Conservation (phyloP, 2,888 invertebrate genomes). For the Phengaris arion region DNA sequence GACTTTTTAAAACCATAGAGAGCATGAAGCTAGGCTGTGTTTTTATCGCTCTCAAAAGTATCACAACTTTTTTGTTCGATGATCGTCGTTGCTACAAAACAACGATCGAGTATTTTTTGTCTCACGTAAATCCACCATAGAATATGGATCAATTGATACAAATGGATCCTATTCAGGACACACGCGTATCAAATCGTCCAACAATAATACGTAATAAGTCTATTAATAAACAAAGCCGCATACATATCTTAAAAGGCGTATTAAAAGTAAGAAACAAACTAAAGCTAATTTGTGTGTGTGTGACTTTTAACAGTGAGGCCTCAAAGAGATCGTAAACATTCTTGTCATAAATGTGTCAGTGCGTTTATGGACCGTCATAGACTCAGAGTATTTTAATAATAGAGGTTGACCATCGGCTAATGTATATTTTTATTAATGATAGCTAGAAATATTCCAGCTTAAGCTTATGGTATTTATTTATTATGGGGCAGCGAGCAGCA, state of each 20-base stretch:
- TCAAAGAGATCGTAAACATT: constrained; percentile 1
- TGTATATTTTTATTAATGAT: background rate
- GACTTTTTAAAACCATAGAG: background rate
- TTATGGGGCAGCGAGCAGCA: background rate
- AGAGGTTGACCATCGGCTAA: background rate
- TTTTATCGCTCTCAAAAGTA: background rate
- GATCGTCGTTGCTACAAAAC: constrained; percentile 6
- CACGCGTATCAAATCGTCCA: constrained; percentile 59
- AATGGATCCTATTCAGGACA: constrained; percentile 51
- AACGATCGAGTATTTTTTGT: constrained; percentile 33
- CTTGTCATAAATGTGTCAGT: constrained; percentile 5
- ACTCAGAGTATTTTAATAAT: background rate
- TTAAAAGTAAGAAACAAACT: constrained; percentile 18
- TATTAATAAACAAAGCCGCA: constrained; percentile 41
- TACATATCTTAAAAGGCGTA: constrained; percentile 29
- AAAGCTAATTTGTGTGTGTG: constrained; percentile 13
- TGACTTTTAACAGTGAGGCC: constrained; percentile 10
- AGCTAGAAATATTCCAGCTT: background rate
- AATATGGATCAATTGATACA: constrained; percentile 52
- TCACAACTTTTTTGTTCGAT: background rate
- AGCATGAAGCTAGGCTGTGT: background rate
- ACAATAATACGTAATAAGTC: constrained; percentile 41
- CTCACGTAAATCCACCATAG: constrained; percentile 41
- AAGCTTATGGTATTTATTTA: background rate
- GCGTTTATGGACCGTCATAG: background rate